Base-by-base conservation (phyloP, 2,113 vertebrate genomes). In the Ailuropoda melanoleuca region DNA sequence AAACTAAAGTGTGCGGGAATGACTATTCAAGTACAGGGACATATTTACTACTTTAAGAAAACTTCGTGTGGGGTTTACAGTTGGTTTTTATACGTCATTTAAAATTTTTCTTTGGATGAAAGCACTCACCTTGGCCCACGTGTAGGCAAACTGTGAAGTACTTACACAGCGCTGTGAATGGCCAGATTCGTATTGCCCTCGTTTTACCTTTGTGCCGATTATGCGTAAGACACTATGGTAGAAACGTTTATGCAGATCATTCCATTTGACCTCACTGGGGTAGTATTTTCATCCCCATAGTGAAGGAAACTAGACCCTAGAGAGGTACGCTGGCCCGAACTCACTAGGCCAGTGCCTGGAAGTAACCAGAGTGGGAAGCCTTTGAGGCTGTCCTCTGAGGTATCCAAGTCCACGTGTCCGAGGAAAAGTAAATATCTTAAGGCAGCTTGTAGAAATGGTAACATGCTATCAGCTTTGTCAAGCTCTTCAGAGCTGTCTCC, bases 161-260 rank as follows among this genome's bases (percentile, higher is more conserved):
- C 4, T 4, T 21, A 0, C 0, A 0, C 37, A 18, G 34, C 13
- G 0, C 62, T 15, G 11, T 48, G 78, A 90, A n/a, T 23, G 77
- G 46, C 53, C 26, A 8, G 13, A 24, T 31, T 72, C 72, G 21
- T 8, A 10, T 6, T 19, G 26, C 26, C 37, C 21, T 80, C 15
- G 1, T 24, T 19, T 24, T 15, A 43, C 23, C 24, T 53, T 21
- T 15, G 6, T 2, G 15, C 50, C 50, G n/a, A 0, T 14, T 21
- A 23, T 9, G 8, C 15, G 56, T 29, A 34, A n/a, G 56, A 48
- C 37, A 12, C 12, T n/a, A 2, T 34, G 34, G 14, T 6, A 81
- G 70, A 82, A 26, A 23, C 66, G 21, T 24, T 13, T 3, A 26
- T 6, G 4, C 60, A 58, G 15, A 21, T 12, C 29, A 6, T 68